Evolutionary conservation across 37 sponge, comb jelly and placozoan species (phyloP).

Genomic region (Theonella swinhoei): DNA sequence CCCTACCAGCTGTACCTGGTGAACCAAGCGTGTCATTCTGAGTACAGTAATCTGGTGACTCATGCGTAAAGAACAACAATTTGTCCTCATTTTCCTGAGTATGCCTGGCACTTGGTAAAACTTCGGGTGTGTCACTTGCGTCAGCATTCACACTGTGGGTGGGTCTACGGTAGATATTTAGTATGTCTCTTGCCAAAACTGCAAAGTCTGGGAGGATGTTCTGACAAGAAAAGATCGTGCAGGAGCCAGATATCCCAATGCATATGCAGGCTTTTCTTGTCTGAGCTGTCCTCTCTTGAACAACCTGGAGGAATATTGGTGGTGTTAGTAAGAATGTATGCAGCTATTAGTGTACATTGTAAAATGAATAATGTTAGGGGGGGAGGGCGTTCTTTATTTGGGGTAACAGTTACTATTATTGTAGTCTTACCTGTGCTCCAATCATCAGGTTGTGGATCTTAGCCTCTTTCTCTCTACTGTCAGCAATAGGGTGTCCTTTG

Average conservation of each 20-base stretch:
- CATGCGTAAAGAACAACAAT: background rate
- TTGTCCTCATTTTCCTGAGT: background rate
- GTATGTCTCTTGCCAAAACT: background rate
- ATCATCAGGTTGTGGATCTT: constrained; percentile 9
- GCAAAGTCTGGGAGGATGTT: constrained; percentile 14
- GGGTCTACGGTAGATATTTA: background rate
- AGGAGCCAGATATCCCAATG: constrained; percentile 50
- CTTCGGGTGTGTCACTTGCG: background rate
- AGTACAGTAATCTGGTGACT: constrained; percentile 20
- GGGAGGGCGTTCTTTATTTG: too few relatives aligned
- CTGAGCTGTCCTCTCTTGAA: background rate
- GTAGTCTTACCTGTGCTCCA: constrained; percentile 16
- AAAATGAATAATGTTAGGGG: too few relatives aligned
- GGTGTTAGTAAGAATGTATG: too few relatives aligned
- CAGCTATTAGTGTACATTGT: too few relatives aligned
- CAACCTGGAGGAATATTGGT: too few relatives aligned
- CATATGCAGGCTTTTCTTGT: constrained; percentile 20
- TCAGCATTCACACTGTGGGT: background rate
- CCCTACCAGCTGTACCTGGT: constrained; percentile 19
- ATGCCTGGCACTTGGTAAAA: background rate
- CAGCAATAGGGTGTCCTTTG: background rate
- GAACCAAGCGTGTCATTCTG: constrained; percentile 15
- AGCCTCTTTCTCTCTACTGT: background rate
- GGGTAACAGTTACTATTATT: too few relatives aligned
- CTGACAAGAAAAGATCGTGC: constrained; percentile 37